phyloP scores from a whole-genome alignment of 2,797 vertebrate genomes.

The Typhlichthys eigenmanni region DNA sequence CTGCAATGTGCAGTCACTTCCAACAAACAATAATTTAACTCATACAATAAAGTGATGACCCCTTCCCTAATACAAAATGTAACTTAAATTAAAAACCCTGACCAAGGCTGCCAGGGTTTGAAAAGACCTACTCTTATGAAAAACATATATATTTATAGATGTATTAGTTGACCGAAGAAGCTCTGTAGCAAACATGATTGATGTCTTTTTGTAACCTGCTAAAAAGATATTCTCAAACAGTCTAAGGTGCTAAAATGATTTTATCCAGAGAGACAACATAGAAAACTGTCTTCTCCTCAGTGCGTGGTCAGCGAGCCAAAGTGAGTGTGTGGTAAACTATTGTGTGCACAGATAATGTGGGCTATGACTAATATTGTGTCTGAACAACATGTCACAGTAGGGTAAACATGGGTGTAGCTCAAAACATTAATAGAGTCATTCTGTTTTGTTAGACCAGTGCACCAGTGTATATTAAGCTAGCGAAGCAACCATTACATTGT shows the following conservation, averaged over 20 bases:
- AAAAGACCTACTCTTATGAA: slow-evolving; percentile 34
- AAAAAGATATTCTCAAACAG: slow-evolving; percentile 41
- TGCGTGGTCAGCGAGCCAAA: slow-evolving; percentile 45
- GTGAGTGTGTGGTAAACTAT: slow-evolving; percentile 31
- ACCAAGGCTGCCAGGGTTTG: slow-evolving; percentile 57
- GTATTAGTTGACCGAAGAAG: slow-evolving; percentile 11
- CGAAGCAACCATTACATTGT: too few species aligned
- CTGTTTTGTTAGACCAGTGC: too few species aligned
- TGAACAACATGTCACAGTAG: too few species aligned
- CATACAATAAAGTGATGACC: slow-evolving; percentile 3
- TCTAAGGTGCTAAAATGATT: slow-evolving; percentile 59
- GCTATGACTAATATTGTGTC: neutral
- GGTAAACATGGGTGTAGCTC: too few species aligned
- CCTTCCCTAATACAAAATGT: slow-evolving; percentile 6
- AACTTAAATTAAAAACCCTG: slow-evolving; percentile 21
- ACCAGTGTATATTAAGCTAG: too few species aligned
- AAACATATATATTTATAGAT: slow-evolving; percentile 12
- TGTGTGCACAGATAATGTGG: slow-evolving; percentile 16
- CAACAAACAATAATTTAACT: slow-evolving; percentile 26
- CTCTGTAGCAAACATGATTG: slow-evolving; percentile 49
- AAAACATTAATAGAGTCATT: too few species aligned
- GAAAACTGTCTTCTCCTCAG: slow-evolving; percentile 17
- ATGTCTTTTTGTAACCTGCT: slow-evolving; percentile 48
- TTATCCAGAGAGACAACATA: slow-evolving; percentile 24
- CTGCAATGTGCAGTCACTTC: slow-evolving; percentile 22